Conservation (phyloP, 2,888 invertebrate species). For the Acronicta aceris region DNA sequence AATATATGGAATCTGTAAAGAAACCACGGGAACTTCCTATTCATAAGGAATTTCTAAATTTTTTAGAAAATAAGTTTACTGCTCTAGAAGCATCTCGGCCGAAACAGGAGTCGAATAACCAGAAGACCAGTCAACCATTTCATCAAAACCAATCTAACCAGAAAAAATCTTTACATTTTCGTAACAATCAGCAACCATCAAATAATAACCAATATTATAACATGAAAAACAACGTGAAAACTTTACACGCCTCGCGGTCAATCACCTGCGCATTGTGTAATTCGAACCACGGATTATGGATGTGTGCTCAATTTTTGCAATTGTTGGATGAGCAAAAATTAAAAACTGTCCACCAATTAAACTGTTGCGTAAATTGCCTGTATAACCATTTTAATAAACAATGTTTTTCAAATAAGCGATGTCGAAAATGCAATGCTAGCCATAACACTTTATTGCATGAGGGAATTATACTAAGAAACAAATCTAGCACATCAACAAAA, state of each 20-base stretch:
- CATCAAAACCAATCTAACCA: neutral
- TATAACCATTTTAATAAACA: neutral
- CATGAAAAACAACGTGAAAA: no score
- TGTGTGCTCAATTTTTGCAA: neutral
- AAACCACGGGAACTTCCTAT: neutral
- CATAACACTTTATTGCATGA: neutral
- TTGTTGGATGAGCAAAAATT: neutral
- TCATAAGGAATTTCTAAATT: neutral
- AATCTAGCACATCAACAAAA: no score
- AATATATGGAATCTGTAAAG: slow-evolving; percentile 1
- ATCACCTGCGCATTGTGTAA: no score
- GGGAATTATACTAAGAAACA: neutral
- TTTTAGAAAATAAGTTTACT: slow-evolving; percentile 5
- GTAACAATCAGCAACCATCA: no score
- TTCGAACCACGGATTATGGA: neutral
- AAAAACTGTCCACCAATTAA: neutral
- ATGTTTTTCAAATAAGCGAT: no score
- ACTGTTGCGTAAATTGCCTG: neutral
- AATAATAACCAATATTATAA: no score
- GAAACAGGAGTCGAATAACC: neutral
- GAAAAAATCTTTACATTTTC: no score
- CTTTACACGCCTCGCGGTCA: no score
- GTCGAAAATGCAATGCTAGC: no score
- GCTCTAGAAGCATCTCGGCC: no score
- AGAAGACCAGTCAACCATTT: neutral